Base-by-base conservation (phyloP, 2,113 vertebrate species). In the Ctenomys sociabilis region DNA sequence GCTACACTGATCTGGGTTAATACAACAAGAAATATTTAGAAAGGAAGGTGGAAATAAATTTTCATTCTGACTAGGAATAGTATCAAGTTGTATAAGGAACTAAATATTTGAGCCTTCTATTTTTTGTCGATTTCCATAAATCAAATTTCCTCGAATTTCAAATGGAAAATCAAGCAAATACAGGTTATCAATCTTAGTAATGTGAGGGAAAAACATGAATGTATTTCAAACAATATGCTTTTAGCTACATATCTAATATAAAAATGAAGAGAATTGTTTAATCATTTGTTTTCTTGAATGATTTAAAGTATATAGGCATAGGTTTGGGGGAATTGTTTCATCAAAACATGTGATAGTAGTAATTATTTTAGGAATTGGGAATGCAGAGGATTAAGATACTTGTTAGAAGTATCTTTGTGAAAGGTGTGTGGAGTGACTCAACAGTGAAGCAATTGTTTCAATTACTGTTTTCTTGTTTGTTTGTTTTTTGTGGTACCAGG, bases 221-320 rank as follows among this genome's bases (percentile, higher is more conserved):
- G 92, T 97, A 96, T 21, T 91, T 95, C 40, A 97, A 78, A 66
- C 96, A 95, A 49, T 97, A 85, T 97, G 96, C 94, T 95, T 97
- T 78, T 97, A 97, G 97, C 96, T 97, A 73, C 95, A 73, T 96
- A 94, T 97, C 98, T 97, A 90, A 96, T 92, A 93, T 88, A 81
- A 95, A 98, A 96, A 97, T 98, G 98, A 99, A 99, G 98, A 98
- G 98, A 99, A 99, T 99, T 98, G 98, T 99, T 99, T 98, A 99
- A 98, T 98, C 43, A 95, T 97, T 96, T 98, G 97, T 99, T 99
- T 99, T 98, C 40, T 77, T 98, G 97, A 99, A 98, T 98, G 97
- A 98, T 97, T 98, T 98, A 98, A 93, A 93, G 92, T 7, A 35
- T 95, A 96, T 96, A 89, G 92, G 95, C 96, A 35, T 98, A 97